These are phyloP conservation scores for Alauda arvensis DNA, from an alignment of 2,797 vertebrate species.

Conservation along the genomic window DNA sequence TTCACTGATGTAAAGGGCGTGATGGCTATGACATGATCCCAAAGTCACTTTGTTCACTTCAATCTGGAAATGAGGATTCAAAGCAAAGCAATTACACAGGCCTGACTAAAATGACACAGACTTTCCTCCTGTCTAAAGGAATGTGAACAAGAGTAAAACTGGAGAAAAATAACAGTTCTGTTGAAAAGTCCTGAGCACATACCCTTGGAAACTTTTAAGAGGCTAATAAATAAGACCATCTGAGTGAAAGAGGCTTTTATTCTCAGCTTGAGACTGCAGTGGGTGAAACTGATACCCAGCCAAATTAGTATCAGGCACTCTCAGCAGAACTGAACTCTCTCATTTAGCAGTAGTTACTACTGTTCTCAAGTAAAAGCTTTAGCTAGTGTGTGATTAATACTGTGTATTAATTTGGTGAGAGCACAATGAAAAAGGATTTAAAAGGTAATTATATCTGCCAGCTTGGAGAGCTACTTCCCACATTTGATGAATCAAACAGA, in stretches of 20 bases:
- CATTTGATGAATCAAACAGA: background rate
- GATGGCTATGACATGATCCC: background rate
- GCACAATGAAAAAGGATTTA: background rate
- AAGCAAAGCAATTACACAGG: background rate
- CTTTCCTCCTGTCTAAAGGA: conserved; percentile 11
- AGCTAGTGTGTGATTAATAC: background rate
- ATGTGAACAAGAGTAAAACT: conserved; percentile 24
- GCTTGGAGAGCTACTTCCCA: background rate
- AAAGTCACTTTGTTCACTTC: background rate
- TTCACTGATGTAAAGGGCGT: background rate
- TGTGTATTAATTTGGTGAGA: background rate
- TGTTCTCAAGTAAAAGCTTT: background rate
- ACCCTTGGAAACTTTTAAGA: conserved; percentile 53
- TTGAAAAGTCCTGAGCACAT: conserved; percentile 29
- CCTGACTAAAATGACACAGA: conserved; percentile 5
- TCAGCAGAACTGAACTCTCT: background rate
- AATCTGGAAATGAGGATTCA: background rate
- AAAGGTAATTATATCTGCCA: background rate
- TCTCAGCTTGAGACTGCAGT: conserved; percentile 15
- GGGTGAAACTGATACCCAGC: conserved; percentile 25
- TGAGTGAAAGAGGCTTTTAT: conserved; percentile 55
- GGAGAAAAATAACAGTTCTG: conserved; percentile 29
- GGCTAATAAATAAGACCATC: conserved; percentile 33
- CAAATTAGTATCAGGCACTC: conserved; percentile 31
- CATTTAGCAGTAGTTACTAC: background rate